Conservation (phyloP, 2,797 vertebrate genomes). For the Knipowitschia caucasica region DNA sequence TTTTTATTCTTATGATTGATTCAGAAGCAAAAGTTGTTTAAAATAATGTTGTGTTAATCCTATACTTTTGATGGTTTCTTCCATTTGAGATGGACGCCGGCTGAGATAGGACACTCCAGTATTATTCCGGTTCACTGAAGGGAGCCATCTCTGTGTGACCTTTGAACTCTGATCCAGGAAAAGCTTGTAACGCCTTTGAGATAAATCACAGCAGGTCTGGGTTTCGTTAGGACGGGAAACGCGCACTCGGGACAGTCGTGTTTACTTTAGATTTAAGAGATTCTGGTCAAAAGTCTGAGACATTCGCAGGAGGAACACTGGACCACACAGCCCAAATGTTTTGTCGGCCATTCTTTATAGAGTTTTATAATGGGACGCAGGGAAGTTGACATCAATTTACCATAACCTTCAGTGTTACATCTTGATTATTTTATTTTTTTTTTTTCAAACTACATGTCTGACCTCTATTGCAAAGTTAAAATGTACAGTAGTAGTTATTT, state of each 20-base stretch:
- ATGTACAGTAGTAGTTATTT: no score
- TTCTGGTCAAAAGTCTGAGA: conserved; percentile 10
- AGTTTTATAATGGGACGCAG: neutral
- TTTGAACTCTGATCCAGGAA: conserved; percentile 61
- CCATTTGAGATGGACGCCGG: conserved; percentile 30
- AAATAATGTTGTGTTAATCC: no score
- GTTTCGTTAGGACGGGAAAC: conserved; percentile 59
- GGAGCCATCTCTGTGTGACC: conserved; percentile 36
- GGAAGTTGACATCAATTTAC: neutral
- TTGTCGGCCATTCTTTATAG: neutral
- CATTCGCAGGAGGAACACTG: conserved; percentile 6
- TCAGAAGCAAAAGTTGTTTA: no score
- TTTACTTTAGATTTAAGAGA: conserved; percentile 51
- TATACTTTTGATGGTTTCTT: no score
- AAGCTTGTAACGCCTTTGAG: conserved; percentile 40
- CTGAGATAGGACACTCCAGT: conserved; percentile 36
- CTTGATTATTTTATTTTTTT: neutral
- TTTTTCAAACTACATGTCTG: neutral
- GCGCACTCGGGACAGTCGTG: conserved; percentile 26
- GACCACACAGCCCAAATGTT: neutral
- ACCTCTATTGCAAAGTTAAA: no score
- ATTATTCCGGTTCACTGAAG: conserved; percentile 20
- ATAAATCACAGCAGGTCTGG: conserved; percentile 67
- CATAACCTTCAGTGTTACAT: neutral
- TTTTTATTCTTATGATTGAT: no score